Evolutionary conservation across 2,888 invertebrate species (phyloP), one percentile per base, ranked within the genome.

Genomic region (Beris morrisii): DNA sequence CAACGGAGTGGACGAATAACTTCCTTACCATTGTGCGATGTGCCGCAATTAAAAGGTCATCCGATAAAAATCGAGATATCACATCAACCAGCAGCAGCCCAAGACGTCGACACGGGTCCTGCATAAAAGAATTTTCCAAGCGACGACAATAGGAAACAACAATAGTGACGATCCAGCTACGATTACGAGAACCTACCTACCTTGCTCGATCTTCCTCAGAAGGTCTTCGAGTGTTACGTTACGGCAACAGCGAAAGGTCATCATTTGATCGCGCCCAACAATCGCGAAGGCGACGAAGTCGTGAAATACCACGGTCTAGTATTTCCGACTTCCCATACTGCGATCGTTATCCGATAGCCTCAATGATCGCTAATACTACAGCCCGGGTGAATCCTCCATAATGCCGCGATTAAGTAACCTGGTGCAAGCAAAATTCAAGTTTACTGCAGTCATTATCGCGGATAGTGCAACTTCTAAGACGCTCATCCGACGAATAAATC

Each of bases 221-320:
- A 11, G 6, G 28, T 61, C 43, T 11, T 22, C 28, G n/a, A 32
- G 6, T 46, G n/a, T 59, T 22, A 48, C 15, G 48, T 48, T 13
- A 48, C n/a, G 5, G 15, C 13, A 5, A 48, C 12, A 13, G 13
- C 38, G 45, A 68, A 68, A 68, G 68, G 68, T 68, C 66, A 68
- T 54, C 57, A 38, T 61, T 50, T 11, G 13, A 50, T 61, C 61
- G 52, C 61, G 15, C 61, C 52, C 52, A 38, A 31, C 30, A 22
- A 12, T 22, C 56, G 54, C 59, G 44, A 65, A 64, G 64, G 50
- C 64, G 59, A 55, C 65, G 48, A 57, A 44, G 61, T 69, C 69
- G 69, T 69, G 69, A 69, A 61, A 69, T 69, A 69, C 65, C 69
- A 69, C 54, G 65, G 44, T 28, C 43, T 54, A 64, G 32, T 61